Percentiles rank a stretch among this genome's conserved stretches.
Conservation (phyloP, 2,888 invertebrate species). For the Polyommatus icarus region DNA sequence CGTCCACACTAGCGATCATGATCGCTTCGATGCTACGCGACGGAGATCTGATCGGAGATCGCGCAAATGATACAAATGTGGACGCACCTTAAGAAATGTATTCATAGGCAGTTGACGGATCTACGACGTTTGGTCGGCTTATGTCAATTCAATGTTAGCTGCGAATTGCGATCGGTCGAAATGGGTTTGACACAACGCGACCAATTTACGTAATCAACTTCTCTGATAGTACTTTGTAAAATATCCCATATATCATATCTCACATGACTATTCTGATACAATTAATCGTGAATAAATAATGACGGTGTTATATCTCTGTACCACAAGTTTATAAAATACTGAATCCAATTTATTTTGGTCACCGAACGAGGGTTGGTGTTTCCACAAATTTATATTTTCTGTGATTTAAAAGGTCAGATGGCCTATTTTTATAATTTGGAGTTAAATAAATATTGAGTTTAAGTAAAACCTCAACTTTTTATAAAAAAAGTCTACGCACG, state of each 20-base stretch:
- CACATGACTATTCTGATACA: neutral
- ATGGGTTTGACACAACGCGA: too few relatives aligned
- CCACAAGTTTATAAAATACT: neutral
- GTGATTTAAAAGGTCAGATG: slow-evolving; percentile 3
- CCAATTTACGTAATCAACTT: too few relatives aligned
- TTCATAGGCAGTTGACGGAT: too few relatives aligned
- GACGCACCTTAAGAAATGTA: too few relatives aligned
- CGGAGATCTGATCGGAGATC: too few relatives aligned
- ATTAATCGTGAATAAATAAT: neutral
- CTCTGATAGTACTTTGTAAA: neutral
- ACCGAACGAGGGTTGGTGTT: slow-evolving; percentile 1
- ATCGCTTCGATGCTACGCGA: too few relatives aligned
- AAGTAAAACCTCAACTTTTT: neutral
- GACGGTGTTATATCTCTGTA: neutral
- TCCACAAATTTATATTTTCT: neutral
- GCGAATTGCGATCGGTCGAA: too few relatives aligned
- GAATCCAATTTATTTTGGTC: slow-evolving; percentile 4
- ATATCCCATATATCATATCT: neutral
- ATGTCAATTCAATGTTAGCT: too few relatives aligned
- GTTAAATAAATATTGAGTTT: neutral
- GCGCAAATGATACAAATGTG: too few relatives aligned
- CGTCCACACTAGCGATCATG: too few relatives aligned
- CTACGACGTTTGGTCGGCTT: too few relatives aligned
- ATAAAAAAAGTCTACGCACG: too few relatives aligned
- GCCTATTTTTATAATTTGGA: neutral